Conservation (phyloP, 2,797 vertebrate genomes). For the Luscinia luscinia region DNA sequence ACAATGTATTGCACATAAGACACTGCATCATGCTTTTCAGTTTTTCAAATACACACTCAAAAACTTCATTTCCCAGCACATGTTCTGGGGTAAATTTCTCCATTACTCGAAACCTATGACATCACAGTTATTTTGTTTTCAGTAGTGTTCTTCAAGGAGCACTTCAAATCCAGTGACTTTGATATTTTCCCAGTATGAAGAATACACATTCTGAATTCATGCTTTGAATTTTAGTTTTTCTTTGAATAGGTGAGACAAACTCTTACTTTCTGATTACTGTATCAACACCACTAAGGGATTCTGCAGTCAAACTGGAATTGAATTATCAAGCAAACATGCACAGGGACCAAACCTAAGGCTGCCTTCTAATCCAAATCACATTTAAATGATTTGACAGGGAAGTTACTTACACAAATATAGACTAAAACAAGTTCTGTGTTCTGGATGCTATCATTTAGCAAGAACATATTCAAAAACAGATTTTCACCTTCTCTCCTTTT, state of each 20-base stretch:
- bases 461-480: background rate
- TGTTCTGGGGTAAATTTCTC: background rate
- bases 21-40: background rate
- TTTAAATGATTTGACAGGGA: background rate
- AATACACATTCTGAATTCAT: background rate
- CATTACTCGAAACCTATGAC: background rate
- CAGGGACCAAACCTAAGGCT: background rate
- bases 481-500: slow-evolving; percentile 86
- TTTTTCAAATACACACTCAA: background rate
- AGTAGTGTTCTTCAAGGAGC: background rate
- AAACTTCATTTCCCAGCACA: background rate
- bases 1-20: background rate
- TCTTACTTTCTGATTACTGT: background rate
- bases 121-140: background rate
- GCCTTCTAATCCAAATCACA: background rate
- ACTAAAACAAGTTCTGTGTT: background rate
- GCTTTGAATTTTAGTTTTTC: background rate
- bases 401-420: background rate
- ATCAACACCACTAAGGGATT: background rate
- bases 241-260: background rate
- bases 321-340: background rate
- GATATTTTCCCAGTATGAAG: background rate
- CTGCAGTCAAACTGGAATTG: background rate
- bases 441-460: background rate
- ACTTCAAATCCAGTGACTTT: background rate